Percentiles rank a stretch among this genome's conserved stretches.
These are phyloP conservation scores for Notolabrus celidotus DNA, from an alignment of 2,797 vertebrate species.

Conservation along the genomic window DNA sequence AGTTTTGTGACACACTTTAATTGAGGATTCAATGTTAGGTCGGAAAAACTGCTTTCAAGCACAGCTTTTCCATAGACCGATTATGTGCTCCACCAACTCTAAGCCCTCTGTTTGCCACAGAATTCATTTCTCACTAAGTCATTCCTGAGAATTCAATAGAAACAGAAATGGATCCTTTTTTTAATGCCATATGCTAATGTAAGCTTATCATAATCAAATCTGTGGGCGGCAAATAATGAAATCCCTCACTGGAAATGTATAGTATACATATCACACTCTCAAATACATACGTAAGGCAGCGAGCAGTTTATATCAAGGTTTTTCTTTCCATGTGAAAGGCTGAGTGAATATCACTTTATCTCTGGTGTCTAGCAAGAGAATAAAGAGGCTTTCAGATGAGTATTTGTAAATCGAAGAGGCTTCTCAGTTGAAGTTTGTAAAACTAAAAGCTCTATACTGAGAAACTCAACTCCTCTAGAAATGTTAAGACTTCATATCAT, in stretches of 20 bases:
- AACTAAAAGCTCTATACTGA: conserved; percentile 57
- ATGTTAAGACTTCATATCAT: conserved; percentile 49
- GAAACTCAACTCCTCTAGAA: conserved; percentile 49
- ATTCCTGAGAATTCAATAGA: conserved; percentile 83
- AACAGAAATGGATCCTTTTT: conserved; percentile 81
- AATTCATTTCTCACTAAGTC: conserved; percentile 78
- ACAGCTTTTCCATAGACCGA: conserved; percentile 81
- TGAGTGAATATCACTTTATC: conserved; percentile 70
- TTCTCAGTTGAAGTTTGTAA: conserved; percentile 56
- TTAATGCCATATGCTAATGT: conserved; percentile 81
- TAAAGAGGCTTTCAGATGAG: conserved; percentile 63
- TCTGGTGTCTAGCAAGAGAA: conserved; percentile 50
- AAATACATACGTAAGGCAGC: conserved; percentile 61
- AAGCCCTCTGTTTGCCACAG: conserved; percentile 80
- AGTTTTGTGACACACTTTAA: conserved; percentile 85
- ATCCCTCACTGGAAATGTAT: conserved; percentile 70
- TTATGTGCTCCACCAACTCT: conserved; percentile 86
- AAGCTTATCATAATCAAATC: conserved; percentile 87
- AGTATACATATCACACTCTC: conserved; percentile 70
- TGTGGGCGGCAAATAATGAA: conserved; percentile 71
- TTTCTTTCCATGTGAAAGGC: conserved; percentile 71
- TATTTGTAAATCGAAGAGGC: conserved; percentile 61
- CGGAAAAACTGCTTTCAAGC: conserved; percentile 81
- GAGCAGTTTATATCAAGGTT: conserved; percentile 60
- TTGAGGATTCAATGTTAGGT: conserved; percentile 83